phyloP scores from a whole-genome alignment of 2,888 invertebrate genomes.

The Macrophya alboannulata region DNA sequence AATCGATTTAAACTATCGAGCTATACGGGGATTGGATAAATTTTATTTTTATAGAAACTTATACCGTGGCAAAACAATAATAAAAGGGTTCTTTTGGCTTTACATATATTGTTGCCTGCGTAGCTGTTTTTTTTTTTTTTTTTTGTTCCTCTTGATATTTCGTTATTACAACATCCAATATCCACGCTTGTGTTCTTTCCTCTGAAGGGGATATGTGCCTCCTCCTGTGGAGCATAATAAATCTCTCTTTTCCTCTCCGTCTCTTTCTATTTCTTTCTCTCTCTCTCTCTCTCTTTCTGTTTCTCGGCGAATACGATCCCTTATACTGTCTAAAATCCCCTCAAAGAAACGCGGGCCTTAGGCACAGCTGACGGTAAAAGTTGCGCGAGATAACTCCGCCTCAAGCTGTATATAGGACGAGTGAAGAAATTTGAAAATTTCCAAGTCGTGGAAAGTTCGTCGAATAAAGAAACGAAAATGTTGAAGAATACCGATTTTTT shows the following conservation, averaged over 20 bases:
- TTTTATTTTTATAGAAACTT: background rate
- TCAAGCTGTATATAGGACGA: background rate
- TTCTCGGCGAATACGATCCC: constrained; percentile 39
- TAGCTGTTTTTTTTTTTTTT: background rate
- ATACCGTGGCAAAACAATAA: background rate
- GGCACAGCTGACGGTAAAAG: constrained; percentile 35
- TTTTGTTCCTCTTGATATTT: background rate
- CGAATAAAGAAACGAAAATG: background rate
- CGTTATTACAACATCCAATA: constrained; percentile 39
- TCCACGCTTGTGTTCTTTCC: constrained; percentile 36
- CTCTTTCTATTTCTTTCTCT: constrained; percentile 52
- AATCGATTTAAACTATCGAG: background rate
- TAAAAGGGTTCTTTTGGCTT: background rate
- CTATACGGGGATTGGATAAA: background rate
- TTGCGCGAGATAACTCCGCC: background rate
- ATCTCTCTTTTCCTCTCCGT: background rate
- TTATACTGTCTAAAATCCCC: constrained; percentile 6
- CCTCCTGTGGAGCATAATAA: constrained; percentile 31
- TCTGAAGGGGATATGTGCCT: background rate
- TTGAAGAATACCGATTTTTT: too few relatives aligned
- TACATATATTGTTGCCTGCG: background rate
- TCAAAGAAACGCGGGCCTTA: background rate
- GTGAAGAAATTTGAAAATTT: constrained; percentile 18
- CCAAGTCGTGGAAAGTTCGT: background rate
- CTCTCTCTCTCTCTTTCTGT: constrained; percentile 38